Base-by-base conservation (phyloP, 92 coral and sea anemone genomes). In the Hydrozoanthus gracilis region DNA sequence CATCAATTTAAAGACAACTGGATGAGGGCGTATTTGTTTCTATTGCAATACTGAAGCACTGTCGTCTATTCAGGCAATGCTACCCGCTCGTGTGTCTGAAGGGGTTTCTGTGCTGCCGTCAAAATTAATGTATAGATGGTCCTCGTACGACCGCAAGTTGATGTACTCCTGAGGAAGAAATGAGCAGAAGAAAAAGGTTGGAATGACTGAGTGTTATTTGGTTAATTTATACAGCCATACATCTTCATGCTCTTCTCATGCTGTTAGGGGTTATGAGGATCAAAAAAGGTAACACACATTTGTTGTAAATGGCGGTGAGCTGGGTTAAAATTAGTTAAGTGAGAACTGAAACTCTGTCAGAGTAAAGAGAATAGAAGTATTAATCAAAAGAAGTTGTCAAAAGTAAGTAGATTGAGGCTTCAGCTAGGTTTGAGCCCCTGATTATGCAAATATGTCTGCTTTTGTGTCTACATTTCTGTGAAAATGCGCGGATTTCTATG, bases 91-190 rank as follows among this genome's bases (percentile, higher is more conserved):
- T 44, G 85, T 80, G 60, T 80, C 50, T 80, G 85, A n/a, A 49
- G 85, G 73, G 60, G 85, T 44, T 27, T 80, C 85, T 46, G 78
- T 86, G 74, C 87, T 89, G 86, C 96, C 94, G 92, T 96, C 99
- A 88, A 96, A 96, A 88, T 94, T 96, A 82, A 94, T 91, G 99
- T 96, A 96, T 58, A 91, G 83, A 71, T 95, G 94, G 82, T 96
- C 99, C 17, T 96, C 99, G 80, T 96, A 96, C 62, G 88, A 89
- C 86, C 86, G 89, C 99, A 96, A 86, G 92, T 93, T 89, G 95
- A 96, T 78, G 91, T 89, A 94, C 82, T 96, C 99, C 99, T 96
- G 87, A 77, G 46, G 85, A 51, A 62, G 60, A 88, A 87, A 80
- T 69, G 89, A 92, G 93, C 77, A 90, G 86, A 85, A 82, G 83